Base-by-base conservation (phyloP, 64 coral and sea anemone species). In the Porites lutea region DNA sequence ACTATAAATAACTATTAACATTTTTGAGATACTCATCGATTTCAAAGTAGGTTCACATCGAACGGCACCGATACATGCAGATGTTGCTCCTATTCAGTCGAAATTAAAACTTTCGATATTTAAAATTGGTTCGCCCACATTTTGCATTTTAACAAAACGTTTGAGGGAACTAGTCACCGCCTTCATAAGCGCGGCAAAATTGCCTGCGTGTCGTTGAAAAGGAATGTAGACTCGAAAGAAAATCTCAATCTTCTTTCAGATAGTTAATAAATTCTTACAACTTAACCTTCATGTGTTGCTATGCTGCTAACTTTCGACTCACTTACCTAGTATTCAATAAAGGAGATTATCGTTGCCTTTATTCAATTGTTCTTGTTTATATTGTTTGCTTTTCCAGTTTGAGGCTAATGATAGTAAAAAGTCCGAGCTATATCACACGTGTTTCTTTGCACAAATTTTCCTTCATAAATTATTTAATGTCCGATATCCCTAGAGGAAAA, bases 81-180 rank as follows among this genome's bases (percentile, higher is more conserved):
- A 43, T 59, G 9, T 80, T 80, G 13, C 78, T 14, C 27, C 53
- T 59, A 78, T 78, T 78, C 49, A 80, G 78, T 37, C 55, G 37
- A 60, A 44, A 80, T 80, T 80, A 60, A 60, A 80, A 55, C 55
- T 80, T 60, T 80, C 78, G 78, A 80, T 80, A 80, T 80, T 62
- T 80, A 22, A 80, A 80, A 80, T 80, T 59, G 61, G 2, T 8
- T 21, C 1, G 78, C 61, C 78, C 54, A 37, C 27, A 37, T 37
- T 37, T 37, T 1, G 27, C 27, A 37, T 37, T 37, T 37, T n/a
- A n/a, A n/a, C n/a, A n/a, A n/a, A n/a, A n/a, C n/a, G n/a, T n/a
- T n/a, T n/a, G n/a, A n/a, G n/a, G n/a, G n/a, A n/a, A n/a, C n/a
- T n/a, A n/a, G n/a, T n/a, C n/a, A n/a, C n/a, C n/a, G n/a, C n/a